Evolutionary conservation across 1,140 invertebrate species (phyloP).

Genomic region (Drosophila pseudoobscura): DNA sequence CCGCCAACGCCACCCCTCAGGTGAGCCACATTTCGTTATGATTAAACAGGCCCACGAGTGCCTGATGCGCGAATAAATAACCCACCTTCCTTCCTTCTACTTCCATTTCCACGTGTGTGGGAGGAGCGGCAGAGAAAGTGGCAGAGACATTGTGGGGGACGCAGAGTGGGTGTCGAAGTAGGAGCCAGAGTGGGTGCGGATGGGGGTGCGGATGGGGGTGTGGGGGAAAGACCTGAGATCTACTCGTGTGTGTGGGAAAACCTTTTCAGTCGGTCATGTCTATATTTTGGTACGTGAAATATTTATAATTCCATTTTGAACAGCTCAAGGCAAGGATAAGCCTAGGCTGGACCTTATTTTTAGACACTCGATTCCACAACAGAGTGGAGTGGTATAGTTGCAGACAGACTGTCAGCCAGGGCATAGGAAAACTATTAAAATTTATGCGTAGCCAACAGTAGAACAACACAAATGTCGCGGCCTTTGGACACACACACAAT

Average conservation of each 20-base stretch:
- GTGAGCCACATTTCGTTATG: conserved; percentile 55
- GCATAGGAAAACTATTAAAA: conserved; percentile 74
- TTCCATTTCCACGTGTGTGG: not conserved
- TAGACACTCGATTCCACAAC: conserved; percentile 36
- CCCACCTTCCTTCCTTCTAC: not conserved
- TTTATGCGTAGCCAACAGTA: conserved; percentile 63
- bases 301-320: conserved; percentile 70
- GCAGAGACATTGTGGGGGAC: conserved; percentile 5
- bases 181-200: not conserved
- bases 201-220: too few species aligned
- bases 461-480: conserved; percentile 40
- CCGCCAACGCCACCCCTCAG: not conserved
- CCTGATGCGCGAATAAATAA: conserved; percentile 52
- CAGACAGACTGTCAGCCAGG: conserved; percentile 16
- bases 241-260: conserved; percentile 23
- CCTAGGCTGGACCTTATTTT: conserved; percentile 56
- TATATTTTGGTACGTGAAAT: conserved; percentile 63
- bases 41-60: conserved; percentile 46
- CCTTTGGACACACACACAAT: not conserved
- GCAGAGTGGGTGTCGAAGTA: not conserved
- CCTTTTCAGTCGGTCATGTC: conserved; percentile 46
- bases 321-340: conserved; percentile 64
- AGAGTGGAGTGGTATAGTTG: conserved; percentile 18
- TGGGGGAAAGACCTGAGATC: not conserved
- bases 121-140: not conserved